These are phyloP conservation scores for Amphimedon queenslandica DNA, from an alignment of 37 sponge, comb jelly and placozoan species.

Conservation along the genomic window DNA sequence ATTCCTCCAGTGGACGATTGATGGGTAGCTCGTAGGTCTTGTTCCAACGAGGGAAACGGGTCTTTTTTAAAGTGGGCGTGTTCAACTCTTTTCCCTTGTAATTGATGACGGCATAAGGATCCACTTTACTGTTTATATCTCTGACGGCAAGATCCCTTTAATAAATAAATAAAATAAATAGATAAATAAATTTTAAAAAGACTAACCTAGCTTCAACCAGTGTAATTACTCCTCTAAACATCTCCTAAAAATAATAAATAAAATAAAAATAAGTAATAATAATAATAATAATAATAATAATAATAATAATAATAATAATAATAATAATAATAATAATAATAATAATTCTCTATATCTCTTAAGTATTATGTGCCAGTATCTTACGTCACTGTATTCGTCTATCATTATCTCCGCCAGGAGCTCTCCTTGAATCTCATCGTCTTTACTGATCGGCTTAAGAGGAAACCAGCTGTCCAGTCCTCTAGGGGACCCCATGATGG, in stretches of 20 bases:
- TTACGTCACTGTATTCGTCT: slow-evolving; percentile 21
- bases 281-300: too few species aligned
- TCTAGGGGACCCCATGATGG: slow-evolving; percentile 31
- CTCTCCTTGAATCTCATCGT: slow-evolving; percentile 73
- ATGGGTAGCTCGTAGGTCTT: slow-evolving; percentile 51
- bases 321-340: not conserved
- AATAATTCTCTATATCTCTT: too few species aligned
- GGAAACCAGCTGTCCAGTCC: slow-evolving; percentile 76
- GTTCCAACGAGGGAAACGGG: slow-evolving; percentile 77
- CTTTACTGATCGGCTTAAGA: slow-evolving; percentile 49
- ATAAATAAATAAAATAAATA: not conserved
- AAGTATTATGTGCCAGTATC: too few species aligned
- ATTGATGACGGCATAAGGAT: slow-evolving; percentile 62
- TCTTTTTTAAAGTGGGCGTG: slow-evolving; percentile 69
- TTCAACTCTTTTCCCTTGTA: slow-evolving; percentile 40
- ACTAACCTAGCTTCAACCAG: slow-evolving; percentile 53
- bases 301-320: not conserved
- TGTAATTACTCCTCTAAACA: slow-evolving; percentile 5
- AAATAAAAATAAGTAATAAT: not conserved
- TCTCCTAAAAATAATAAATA: slow-evolving; percentile 1
- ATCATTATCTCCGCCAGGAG: slow-evolving; percentile 51
- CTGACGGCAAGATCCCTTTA: slow-evolving; percentile 78
- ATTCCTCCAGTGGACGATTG: slow-evolving; percentile 2
- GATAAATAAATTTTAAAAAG: not conserved
- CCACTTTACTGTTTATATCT: slow-evolving; percentile 51